A percentile compares a stretch with the other conserved stretches of the same genome.
Evolutionary conservation across 2,888 invertebrate species (phyloP).

Genomic region (Brachyopa scutellaris): DNA sequence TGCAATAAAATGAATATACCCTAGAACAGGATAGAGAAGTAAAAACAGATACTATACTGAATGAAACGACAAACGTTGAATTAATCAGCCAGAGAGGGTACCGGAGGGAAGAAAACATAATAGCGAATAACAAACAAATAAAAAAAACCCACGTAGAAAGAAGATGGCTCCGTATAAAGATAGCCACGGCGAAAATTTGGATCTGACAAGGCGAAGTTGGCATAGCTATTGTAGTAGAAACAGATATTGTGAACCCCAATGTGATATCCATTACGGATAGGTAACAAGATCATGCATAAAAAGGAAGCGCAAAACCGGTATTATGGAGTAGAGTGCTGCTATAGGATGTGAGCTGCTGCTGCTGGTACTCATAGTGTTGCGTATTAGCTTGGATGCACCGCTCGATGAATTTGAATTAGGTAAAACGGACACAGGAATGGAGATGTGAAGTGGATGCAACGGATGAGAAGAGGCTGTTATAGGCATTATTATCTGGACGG

Average conservation of each 20-base stretch:
- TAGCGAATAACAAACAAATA: background rate
- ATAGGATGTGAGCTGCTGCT: no score
- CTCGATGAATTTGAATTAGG: constrained; percentile 56
- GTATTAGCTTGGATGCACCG: constrained; percentile 36
- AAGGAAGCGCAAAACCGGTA: constrained; percentile 44
- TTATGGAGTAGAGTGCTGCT: no score
- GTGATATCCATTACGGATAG: constrained; percentile 66
- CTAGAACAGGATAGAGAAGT: no score
- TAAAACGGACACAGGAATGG: constrained; percentile 33
- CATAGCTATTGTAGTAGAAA: constrained; percentile 26
- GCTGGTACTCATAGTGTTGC: constrained; percentile 18
- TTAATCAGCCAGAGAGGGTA: constrained; percentile 33
- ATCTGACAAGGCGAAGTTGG: constrained; percentile 15
- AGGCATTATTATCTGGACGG: constrained; percentile 45
- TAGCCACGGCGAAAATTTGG: background rate
- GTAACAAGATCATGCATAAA: constrained; percentile 63
- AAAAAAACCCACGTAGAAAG: background rate
- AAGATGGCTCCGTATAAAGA: constrained; percentile 3
- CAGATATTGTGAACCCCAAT: constrained; percentile 45
- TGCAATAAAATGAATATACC: no score
- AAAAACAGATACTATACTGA: constrained; percentile 25
- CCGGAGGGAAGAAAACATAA: constrained; percentile 11
- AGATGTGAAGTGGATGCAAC: constrained; percentile 7
- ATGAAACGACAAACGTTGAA: constrained; percentile 46
- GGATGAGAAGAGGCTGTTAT: constrained; percentile 30